Conservation (phyloP, 64 coral and sea anemone species). For the Orbicella faveolata region DNA sequence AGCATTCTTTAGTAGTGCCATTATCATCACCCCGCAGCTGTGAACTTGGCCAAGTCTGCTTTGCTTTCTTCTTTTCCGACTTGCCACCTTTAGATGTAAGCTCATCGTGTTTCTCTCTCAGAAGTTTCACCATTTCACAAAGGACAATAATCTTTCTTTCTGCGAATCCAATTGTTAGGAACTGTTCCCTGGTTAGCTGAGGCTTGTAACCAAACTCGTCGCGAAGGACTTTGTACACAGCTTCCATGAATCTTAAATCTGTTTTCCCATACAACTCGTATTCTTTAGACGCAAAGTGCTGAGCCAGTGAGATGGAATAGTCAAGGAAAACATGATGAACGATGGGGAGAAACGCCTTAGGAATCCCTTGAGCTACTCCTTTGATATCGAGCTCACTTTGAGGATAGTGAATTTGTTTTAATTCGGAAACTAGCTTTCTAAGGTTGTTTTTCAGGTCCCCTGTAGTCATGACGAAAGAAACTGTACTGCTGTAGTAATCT, state of each 20-base stretch:
- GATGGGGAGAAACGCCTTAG: constrained; percentile 84
- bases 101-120: constrained; percentile 60
- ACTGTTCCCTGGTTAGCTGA: constrained; percentile 88
- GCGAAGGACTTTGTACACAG: constrained; percentile 82
- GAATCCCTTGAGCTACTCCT: constrained; percentile 67
- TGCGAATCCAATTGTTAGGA: constrained; percentile 84
- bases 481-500: too few relatives aligned
- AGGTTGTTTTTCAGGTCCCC: constrained; percentile 98
- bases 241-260: constrained; percentile 80
- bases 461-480: constrained; percentile 66
- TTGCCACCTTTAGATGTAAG: constrained; percentile 47
- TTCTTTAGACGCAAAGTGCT: constrained; percentile 74
- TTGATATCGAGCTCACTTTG: constrained; percentile 64
- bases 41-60: not conserved
- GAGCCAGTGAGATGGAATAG: constrained; percentile 74
- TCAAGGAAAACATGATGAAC: constrained; percentile 87
- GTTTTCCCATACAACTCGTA: constrained; percentile 95
- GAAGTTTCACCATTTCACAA: constrained; percentile 65
- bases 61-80: constrained; percentile 23
- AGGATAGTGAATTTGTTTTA: constrained; percentile 83
- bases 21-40: not conserved
- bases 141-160: constrained; percentile 87
- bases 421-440: constrained; percentile 83
- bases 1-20: not conserved
- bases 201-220: constrained; percentile 93